Evolutionary conservation across 2,888 invertebrate species (phyloP).

Genomic region (Neoaliturus tenellus): DNA sequence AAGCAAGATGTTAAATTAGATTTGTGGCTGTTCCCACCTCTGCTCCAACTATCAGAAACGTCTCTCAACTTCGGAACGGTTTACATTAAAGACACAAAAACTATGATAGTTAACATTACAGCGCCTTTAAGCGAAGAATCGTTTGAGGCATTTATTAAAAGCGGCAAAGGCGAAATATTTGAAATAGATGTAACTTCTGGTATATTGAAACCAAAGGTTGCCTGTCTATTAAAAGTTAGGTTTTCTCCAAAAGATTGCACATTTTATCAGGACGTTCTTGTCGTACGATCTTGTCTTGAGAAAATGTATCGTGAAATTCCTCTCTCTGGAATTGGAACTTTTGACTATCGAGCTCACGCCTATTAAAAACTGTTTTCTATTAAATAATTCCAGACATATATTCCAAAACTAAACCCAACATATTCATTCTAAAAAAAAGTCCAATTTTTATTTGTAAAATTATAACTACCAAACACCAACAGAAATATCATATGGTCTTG

Average conservation of each 20-base stretch:
- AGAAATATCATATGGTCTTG: no score
- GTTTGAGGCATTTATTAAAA: not conserved
- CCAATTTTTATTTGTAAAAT: no score
- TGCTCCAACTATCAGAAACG: not conserved
- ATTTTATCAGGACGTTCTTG: not conserved
- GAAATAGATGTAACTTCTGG: not conserved
- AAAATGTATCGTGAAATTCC: not conserved
- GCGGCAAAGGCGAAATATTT: not conserved
- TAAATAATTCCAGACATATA: no score
- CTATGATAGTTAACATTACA: not conserved
- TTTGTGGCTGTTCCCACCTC: not conserved
- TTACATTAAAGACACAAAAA: slow-evolving; percentile 1
- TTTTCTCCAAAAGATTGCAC: not conserved
- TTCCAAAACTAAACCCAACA: no score
- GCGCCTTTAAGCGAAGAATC: not conserved
- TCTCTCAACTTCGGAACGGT: not conserved
- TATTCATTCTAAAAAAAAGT: no score
- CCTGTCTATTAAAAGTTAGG: not conserved
- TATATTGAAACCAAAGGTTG: not conserved
- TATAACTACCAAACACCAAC: no score
- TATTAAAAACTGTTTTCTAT: no score
- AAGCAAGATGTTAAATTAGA: not conserved
- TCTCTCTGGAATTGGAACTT: slow-evolving; percentile 18
- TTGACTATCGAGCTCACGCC: not conserved
- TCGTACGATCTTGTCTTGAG: not conserved